Evolutionary conservation across 2,888 invertebrate genomes (phyloP).

Genomic region (Chalcosyrphus nemorum): DNA sequence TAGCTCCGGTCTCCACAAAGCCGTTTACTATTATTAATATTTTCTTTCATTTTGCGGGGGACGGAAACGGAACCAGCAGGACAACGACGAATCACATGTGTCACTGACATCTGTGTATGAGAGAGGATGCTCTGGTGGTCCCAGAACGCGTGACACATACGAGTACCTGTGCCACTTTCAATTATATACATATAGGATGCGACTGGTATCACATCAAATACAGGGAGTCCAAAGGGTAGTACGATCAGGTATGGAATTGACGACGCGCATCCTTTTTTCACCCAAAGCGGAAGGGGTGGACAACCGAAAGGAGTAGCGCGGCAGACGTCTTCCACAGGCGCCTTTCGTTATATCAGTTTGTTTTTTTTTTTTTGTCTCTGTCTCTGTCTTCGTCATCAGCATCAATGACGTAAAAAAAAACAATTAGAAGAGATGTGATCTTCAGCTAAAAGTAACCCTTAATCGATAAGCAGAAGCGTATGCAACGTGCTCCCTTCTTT

Average conservation of each 20-base stretch:
- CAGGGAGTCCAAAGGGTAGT: conserved; percentile 44
- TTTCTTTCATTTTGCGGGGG: not conserved
- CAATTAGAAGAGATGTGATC: conserved; percentile 68
- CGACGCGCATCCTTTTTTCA: conserved; percentile 69
- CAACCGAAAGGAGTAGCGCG: not conserved
- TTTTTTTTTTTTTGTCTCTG: no score
- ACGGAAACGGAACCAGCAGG: conserved; percentile 13
- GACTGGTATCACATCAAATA: conserved; percentile 49
- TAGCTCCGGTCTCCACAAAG: conserved; percentile 3
- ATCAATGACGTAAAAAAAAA: conserved; percentile 15
- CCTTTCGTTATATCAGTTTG: conserved; percentile 6
- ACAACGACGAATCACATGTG: conserved; percentile 62
- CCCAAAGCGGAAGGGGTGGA: conserved; percentile 8
- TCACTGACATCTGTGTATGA: conserved; percentile 66
- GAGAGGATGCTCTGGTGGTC: conserved; percentile 33
- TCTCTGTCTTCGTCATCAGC: not conserved
- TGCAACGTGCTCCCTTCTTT: conserved; percentile 38
- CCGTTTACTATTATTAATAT: conserved; percentile 47
- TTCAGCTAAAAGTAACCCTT: conserved; percentile 51
- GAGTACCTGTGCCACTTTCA: conserved; percentile 68
- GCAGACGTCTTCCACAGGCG: conserved; percentile 69
- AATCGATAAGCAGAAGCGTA: conserved; percentile 39
- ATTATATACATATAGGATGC: conserved; percentile 65
- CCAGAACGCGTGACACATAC: conserved; percentile 57
- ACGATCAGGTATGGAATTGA: conserved; percentile 62